phyloP scores from a whole-genome alignment of 1,140 invertebrate genomes.

The Caenorhabditis remanei region DNA sequence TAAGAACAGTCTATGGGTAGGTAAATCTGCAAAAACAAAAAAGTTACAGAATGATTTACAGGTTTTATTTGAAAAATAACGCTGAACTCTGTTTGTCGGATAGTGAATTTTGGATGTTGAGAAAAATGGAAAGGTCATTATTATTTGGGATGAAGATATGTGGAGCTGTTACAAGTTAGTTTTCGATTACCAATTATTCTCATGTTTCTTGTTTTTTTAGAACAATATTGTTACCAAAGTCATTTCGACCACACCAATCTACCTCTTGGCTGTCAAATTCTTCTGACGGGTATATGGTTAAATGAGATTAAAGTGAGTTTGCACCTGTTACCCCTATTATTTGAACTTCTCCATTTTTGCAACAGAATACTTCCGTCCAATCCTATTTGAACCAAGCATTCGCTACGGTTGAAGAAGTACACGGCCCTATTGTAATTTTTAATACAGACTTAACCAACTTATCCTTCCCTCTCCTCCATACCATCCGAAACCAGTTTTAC shows the following conservation, averaged over 20 bases:
- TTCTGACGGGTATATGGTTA: background rate
- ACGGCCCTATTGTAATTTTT: conserved; percentile 24
- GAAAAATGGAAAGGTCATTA: background rate
- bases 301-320: background rate
- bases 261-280: conserved; percentile 13
- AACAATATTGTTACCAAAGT: conserved; percentile 8
- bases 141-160: background rate
- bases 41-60: background rate
- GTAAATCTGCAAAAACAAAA: background rate
- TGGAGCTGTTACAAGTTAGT: conserved; percentile 29
- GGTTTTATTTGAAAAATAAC: background rate
- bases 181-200: background rate
- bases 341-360: background rate
- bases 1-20: background rate
- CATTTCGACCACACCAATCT: background rate
- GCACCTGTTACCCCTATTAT: background rate
- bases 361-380: conserved; percentile 5
- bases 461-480: conserved; percentile 11
- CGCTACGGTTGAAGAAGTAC: conserved; percentile 17
- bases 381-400: background rate
- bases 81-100: background rate
- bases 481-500: conserved; percentile 2
- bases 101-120: conserved; percentile 1
- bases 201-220: background rate
- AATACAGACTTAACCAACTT: conserved; percentile 30